Conservation (phyloP, 2,797 vertebrate genomes). For the Pseudochromis fuscus region DNA sequence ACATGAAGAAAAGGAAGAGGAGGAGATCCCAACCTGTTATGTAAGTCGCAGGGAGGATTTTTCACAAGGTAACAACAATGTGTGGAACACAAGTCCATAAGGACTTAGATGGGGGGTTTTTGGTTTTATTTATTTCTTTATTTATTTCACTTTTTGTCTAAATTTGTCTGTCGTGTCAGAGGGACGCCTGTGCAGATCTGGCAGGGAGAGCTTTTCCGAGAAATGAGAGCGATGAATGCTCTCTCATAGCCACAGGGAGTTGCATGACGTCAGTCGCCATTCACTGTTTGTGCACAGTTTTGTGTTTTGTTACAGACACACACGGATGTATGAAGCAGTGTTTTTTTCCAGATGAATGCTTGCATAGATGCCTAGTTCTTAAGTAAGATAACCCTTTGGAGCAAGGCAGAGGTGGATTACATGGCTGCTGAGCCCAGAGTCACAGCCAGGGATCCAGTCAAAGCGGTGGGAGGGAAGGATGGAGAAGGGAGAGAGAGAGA, state of each 20-base stretch:
- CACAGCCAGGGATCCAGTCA: constrained; percentile 74
- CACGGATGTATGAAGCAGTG: constrained; percentile 73
- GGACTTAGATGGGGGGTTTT: constrained; percentile 24
- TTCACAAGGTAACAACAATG: constrained; percentile 54
- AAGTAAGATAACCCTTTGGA: constrained; percentile 81
- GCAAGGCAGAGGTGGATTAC: constrained; percentile 81
- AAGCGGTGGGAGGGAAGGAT: constrained; percentile 69
- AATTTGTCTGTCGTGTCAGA: constrained; percentile 57
- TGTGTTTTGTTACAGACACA: constrained; percentile 68
- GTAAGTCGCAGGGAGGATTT: constrained; percentile 55
- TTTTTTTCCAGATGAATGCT: constrained; percentile 80
- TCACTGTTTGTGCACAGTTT: constrained; percentile 77
- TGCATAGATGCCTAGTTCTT: constrained; percentile 78
- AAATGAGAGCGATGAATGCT: constrained; percentile 74
- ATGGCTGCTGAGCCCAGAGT: constrained; percentile 79
- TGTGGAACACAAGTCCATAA: constrained; percentile 52
- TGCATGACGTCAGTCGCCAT: constrained; percentile 80
- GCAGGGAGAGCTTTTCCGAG: constrained; percentile 66
- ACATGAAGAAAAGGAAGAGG: constrained; percentile 46
- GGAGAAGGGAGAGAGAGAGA: constrained; percentile 42
- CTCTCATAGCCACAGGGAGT: constrained; percentile 74
- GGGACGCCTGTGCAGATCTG: constrained; percentile 58
- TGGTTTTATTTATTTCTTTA: background rate
- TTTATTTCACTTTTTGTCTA: constrained; percentile 51
- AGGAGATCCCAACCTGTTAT: constrained; percentile 65